Conservation (phyloP, 2,797 vertebrate genomes). For the Graptemys geographica region DNA sequence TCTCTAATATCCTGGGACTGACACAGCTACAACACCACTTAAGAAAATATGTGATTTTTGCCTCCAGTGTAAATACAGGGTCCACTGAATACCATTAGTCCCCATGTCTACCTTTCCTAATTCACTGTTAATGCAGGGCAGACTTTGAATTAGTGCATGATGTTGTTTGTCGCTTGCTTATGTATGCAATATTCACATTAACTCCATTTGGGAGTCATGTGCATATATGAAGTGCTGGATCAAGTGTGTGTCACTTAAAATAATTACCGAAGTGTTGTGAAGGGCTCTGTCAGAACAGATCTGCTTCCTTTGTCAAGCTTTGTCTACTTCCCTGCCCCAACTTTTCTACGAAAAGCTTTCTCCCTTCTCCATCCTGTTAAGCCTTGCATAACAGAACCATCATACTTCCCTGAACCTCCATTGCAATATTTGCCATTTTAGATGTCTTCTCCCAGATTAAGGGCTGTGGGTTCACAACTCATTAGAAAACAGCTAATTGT, state of each 20-base stretch:
- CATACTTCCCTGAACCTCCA: neutral
- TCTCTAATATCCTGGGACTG: too few relatives aligned
- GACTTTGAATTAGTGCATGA: neutral
- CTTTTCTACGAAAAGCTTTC: neutral
- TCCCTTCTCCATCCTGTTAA: neutral
- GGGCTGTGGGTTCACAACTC: neutral
- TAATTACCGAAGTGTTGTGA: neutral
- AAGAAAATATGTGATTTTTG: neutral
- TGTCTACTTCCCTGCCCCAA: neutral
- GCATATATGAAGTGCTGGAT: neutral
- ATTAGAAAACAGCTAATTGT: neutral
- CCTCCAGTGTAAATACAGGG: neutral
- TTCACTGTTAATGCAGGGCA: neutral
- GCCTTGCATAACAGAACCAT: neutral
- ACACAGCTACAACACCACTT: too few relatives aligned
- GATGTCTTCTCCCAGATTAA: neutral
- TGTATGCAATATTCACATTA: neutral
- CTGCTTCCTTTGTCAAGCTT: conserved; percentile 1
- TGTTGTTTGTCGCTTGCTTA: neutral
- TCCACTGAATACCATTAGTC: neutral
- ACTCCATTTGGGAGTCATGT: neutral
- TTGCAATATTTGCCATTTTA: conserved; percentile 15
- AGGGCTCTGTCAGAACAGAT: neutral
- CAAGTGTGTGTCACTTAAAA: neutral
- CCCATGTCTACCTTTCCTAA: neutral